A percentile compares a stretch with the other conserved stretches of the same genome.
Evolutionary conservation across 2,113 vertebrate species (phyloP).

Genomic region (Marmota flaviventris): DNA sequence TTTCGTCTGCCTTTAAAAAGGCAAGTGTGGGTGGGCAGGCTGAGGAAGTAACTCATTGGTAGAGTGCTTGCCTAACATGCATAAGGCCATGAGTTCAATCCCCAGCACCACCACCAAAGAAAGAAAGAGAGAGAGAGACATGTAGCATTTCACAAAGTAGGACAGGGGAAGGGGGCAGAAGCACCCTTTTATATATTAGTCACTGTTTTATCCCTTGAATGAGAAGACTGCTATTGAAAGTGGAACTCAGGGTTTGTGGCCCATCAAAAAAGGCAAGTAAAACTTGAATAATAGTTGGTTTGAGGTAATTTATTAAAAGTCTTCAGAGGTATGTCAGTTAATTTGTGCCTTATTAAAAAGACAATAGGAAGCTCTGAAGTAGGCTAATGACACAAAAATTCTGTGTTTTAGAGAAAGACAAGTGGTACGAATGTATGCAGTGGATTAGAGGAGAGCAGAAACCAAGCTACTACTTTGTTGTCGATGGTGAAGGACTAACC

Average conservation of each 20-base stretch:
- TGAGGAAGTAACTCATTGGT: too few relatives aligned
- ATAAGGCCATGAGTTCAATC: too few relatives aligned
- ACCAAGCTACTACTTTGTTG: not conserved
- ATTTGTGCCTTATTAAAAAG: not conserved
- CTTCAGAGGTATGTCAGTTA: not conserved
- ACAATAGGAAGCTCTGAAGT: not conserved
- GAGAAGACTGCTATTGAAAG: not conserved
- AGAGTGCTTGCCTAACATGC: too few relatives aligned
- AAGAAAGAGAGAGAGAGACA: too few relatives aligned
- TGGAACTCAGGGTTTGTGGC: not conserved
- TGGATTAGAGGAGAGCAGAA: not conserved
- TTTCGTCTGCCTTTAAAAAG: not conserved
- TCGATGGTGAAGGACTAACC: not conserved
- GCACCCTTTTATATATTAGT: not conserved
- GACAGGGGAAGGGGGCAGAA: not conserved
- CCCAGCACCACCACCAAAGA: too few relatives aligned
- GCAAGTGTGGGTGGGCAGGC: not conserved
- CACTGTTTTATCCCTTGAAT: not conserved
- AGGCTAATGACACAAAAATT: not conserved
- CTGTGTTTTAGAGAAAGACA: not conserved
- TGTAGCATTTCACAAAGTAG: not conserved
- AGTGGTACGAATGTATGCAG: not conserved
- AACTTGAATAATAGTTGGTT: not conserved
- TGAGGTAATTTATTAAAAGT: conserved; percentile 17
- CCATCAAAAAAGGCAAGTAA: not conserved